These are phyloP conservation scores for Perca fluviatilis DNA, from an alignment of 2,113 vertebrate species.

Conservation along the genomic window DNA sequence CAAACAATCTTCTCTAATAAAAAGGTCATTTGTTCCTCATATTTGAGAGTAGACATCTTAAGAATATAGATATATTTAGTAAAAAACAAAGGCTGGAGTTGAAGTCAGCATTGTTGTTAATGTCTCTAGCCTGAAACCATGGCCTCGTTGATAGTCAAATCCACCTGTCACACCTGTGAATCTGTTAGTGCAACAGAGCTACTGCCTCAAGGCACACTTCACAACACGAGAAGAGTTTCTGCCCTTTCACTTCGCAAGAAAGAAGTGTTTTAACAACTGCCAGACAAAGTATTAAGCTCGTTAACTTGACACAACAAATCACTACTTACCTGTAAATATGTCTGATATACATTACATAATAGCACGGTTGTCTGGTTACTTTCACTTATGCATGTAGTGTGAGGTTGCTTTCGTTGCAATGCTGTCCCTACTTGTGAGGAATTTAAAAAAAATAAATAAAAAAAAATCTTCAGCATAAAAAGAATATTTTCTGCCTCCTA, in stretches of 20 bases:
- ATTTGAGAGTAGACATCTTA: neutral
- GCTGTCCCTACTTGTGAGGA: slow-evolving; percentile 59
- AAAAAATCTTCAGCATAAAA: neutral
- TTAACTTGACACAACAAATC: neutral
- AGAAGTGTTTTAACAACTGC: neutral
- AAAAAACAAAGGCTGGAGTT: accelerated
- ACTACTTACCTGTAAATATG: slow-evolving; percentile 2
- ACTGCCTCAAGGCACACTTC: slow-evolving; percentile 46
- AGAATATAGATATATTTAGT: neutral
- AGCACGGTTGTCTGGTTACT: neutral
- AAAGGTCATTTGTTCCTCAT: neutral
- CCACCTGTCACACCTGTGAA: slow-evolving; percentile 71
- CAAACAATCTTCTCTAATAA: neutral
- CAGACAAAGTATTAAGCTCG: neutral
- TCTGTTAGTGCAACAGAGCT: slow-evolving; percentile 1
- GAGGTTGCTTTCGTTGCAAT: no score
- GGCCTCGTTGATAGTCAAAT: slow-evolving; percentile 21
- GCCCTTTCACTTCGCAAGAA: neutral
- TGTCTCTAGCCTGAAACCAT: slow-evolving; percentile 10
- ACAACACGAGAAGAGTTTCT: neutral
- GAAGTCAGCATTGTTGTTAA: slow-evolving; percentile 12
- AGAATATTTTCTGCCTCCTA: slow-evolving; percentile 24
- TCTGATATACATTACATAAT: neutral
- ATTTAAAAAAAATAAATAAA: neutral
- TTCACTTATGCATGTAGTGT: neutral